Evolutionary conservation across 2,888 invertebrate species (phyloP).

Genomic region (Drosophila differens): DNA sequence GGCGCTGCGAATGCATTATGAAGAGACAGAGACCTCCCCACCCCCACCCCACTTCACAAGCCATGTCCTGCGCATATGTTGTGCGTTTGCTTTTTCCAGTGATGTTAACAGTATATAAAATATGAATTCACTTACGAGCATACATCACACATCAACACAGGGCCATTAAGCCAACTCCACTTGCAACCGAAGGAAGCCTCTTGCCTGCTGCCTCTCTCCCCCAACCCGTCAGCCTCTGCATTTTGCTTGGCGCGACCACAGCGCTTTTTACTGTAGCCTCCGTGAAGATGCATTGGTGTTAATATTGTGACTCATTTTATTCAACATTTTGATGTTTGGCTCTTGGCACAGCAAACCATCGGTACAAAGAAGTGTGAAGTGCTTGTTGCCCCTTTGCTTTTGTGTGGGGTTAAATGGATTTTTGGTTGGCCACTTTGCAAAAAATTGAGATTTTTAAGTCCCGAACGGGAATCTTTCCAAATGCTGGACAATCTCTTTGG

Average conservation of each 20-base stretch:
- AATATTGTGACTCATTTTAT: conserved; percentile 28
- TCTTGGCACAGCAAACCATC: conserved; percentile 44
- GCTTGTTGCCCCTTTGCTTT: conserved; percentile 22
- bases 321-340: conserved; percentile 10
- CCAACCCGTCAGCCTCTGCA: background rate
- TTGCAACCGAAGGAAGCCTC: conserved; percentile 30
- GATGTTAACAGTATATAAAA: conserved; percentile 80
- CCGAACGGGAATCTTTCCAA: background rate
- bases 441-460: conserved; percentile 12
- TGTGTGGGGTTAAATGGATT: conserved; percentile 34
- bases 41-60: background rate
- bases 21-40: background rate
- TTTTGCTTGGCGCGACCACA: conserved; percentile 30
- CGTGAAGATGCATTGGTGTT: conserved; percentile 19
- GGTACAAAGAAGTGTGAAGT: conserved; percentile 36
- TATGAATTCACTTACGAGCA: conserved; percentile 83
- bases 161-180: conserved; percentile 77
- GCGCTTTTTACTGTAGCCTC: conserved; percentile 3
- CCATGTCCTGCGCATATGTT: conserved; percentile 28
- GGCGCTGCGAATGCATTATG: background rate
- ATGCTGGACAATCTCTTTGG: background rate
- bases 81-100: conserved; percentile 46
- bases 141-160: conserved; percentile 77
- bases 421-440: conserved; percentile 17
- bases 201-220: background rate